Evolutionary conservation across 2,113 vertebrate genomes (phyloP).

Genomic region (Numida meleagris): DNA sequence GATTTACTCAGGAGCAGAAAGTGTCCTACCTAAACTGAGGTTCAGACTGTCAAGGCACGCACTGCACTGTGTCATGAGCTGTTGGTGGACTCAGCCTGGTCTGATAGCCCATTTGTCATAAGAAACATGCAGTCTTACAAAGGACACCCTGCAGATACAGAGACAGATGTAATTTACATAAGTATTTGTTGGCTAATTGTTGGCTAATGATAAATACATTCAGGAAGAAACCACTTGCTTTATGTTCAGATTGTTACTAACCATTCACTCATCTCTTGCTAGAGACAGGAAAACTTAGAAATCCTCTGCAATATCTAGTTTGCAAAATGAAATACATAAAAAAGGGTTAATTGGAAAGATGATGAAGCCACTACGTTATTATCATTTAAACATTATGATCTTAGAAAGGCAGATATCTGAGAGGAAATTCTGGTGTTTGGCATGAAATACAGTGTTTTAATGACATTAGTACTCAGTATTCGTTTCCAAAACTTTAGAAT

Average conservation of each 20-base stretch:
- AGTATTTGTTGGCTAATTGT: not conserved
- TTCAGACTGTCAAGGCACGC: not conserved
- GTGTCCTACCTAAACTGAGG: not conserved
- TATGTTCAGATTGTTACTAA: not conserved
- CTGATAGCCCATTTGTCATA: not conserved
- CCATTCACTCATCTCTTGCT: not conserved
- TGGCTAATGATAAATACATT: not conserved
- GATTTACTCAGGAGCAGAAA: not conserved
- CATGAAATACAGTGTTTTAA: constrained; percentile 20
- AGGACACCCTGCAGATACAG: not conserved
- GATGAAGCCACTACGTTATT: not conserved
- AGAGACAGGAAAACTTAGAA: not conserved
- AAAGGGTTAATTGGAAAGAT: constrained; percentile 16
- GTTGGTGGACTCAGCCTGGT: not conserved
- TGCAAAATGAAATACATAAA: constrained; percentile 38
- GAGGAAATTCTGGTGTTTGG: constrained; percentile 20
- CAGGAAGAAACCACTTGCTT: not conserved
- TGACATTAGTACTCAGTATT: not conserved
- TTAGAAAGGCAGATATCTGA: not conserved
- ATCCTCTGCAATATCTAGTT: not conserved
- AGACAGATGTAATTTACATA: not conserved
- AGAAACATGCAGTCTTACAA: not conserved
- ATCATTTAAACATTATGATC: constrained; percentile 18
- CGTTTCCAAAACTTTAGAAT: constrained; percentile 35
- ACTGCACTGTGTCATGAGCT: fast-evolving